Percentiles rank a stretch among this genome's conserved stretches.
Conservation (phyloP, 2,113 vertebrate genomes). For the Cephalopterus ornatus region DNA sequence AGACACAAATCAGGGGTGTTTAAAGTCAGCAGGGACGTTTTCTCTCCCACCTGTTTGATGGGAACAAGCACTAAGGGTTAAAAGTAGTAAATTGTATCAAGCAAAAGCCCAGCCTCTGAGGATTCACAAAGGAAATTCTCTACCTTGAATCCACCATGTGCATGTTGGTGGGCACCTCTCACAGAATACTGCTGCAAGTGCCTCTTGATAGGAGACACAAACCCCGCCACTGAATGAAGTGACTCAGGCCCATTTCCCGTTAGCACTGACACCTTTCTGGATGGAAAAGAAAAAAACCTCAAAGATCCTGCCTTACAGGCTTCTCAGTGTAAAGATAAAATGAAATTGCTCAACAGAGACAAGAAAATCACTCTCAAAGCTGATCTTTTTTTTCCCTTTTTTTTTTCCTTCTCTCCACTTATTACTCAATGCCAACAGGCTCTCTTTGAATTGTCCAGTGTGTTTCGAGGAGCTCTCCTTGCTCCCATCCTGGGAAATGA, state of each 20-base stretch:
- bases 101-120: background rate
- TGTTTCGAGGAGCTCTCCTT: background rate
- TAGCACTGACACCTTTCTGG: background rate
- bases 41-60: background rate
- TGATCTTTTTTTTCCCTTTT: rapidly evolving
- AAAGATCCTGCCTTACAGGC: background rate
- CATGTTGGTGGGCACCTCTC: background rate
- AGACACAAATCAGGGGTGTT: background rate
- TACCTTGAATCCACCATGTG: background rate
- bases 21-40: background rate
- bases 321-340: background rate
- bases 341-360: background rate
- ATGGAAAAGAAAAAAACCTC: background rate
- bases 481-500: background rate
- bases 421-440: background rate
- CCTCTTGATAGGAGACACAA: background rate
- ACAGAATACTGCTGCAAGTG: background rate
- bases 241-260: background rate
- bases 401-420: background rate
- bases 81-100: background rate
- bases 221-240: background rate
- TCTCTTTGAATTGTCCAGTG: background rate
- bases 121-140: background rate
- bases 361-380: background rate
- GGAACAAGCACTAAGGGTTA: background rate